Evolutionary conservation across 2,113 vertebrate species (phyloP).

Genomic region (Oenanthe melanoleuca): DNA sequence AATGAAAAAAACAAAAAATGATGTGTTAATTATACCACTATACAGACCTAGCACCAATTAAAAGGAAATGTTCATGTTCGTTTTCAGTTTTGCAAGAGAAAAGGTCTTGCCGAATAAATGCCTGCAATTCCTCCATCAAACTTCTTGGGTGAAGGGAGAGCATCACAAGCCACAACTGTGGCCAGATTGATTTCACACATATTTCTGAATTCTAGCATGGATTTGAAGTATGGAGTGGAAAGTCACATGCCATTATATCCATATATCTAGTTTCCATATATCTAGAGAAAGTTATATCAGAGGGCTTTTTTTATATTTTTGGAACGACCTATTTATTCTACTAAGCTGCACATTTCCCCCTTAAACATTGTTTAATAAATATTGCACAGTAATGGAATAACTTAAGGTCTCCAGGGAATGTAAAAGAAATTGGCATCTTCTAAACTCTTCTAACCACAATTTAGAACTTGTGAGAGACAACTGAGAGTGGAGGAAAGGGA

Average conservation of each 20-base stretch:
- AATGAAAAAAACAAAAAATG: background rate
- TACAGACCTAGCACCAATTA: background rate
- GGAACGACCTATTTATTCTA: background rate
- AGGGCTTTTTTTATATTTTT: background rate
- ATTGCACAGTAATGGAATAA: background rate
- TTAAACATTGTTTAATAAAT: background rate
- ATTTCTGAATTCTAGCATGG: background rate
- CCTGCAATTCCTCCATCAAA: background rate
- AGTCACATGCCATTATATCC: background rate
- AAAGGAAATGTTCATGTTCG: background rate
- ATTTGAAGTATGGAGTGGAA: background rate
- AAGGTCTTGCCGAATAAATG: background rate
- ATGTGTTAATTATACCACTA: background rate
- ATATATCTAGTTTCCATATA: background rate
- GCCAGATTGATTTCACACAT: background rate
- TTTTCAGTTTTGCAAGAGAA: background rate
- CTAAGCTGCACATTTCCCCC: background rate
- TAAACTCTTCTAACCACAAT: background rate
- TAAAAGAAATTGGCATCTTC: background rate
- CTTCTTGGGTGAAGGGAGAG: background rate
- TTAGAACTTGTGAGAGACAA: background rate
- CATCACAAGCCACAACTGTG: fast-evolving
- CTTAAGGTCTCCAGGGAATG: background rate
- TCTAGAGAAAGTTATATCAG: background rate
- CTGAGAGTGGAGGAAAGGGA: background rate